Conservation (phyloP, 2,113 vertebrate species). For the Mus spicilegus region DNA sequence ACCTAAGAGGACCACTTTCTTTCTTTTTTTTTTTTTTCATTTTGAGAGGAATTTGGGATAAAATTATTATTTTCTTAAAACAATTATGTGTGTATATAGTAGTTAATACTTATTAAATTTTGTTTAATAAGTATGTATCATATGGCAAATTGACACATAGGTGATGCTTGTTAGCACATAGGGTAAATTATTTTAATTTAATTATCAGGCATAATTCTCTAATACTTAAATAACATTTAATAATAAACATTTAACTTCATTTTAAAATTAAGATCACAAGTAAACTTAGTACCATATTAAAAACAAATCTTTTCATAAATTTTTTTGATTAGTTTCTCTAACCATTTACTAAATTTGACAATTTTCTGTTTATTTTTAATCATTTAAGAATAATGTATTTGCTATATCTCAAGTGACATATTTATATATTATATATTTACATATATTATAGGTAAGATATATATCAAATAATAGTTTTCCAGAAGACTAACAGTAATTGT, state of each 20-base stretch:
- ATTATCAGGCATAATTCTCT: conserved; percentile 49
- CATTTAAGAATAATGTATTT: conserved; percentile 51
- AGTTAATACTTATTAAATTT: conserved; percentile 50
- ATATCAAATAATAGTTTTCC: background rate
- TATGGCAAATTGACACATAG: background rate
- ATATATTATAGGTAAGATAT: too few species aligned
- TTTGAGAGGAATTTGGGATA: background rate
- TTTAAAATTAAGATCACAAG: conserved; percentile 72
- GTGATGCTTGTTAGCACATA: background rate
- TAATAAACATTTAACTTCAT: conserved; percentile 60
- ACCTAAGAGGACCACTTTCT: background rate
- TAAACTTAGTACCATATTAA: conserved; percentile 61
- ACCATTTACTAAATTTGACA: conserved; percentile 53
- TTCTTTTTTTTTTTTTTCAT: background rate
- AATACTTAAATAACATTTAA: conserved; percentile 25
- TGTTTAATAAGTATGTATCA: conserved; percentile 2
- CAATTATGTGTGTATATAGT: background rate
- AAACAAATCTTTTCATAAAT: conserved; percentile 69
- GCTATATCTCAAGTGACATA: background rate
- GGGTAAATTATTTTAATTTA: conserved; percentile 46
- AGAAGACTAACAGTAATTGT: background rate
- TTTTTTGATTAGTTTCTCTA: background rate
- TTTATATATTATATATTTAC: too few species aligned
- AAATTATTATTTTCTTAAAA: conserved; percentile 30
- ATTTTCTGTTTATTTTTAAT: conserved; percentile 53